Evolutionary conservation across 2,888 invertebrate species (phyloP).

Genomic region (Epinotia demarniana): DNA sequence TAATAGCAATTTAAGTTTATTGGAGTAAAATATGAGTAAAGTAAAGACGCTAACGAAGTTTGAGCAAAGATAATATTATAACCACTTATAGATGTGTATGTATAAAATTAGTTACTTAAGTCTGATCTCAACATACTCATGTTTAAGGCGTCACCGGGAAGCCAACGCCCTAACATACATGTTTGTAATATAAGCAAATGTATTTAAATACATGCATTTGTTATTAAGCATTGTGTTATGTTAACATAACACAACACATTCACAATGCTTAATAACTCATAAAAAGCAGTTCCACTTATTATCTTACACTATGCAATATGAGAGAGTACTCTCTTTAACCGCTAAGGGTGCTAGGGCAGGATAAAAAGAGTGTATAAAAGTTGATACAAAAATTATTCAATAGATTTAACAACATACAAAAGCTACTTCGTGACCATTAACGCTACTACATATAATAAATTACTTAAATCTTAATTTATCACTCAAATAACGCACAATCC

Average conservation of each 20-base stretch:
- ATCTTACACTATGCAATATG: slow-evolving; percentile 39
- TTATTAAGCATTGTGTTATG: too few species aligned
- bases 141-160: background rate
- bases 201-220: background rate
- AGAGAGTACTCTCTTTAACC: slow-evolving; percentile 49
- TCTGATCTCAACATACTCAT: background rate
- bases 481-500: slow-evolving; percentile 72
- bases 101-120: background rate
- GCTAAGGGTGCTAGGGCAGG: slow-evolving; percentile 83
- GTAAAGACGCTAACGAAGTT: background rate
- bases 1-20: background rate
- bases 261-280: slow-evolving; percentile 30
- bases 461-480: slow-evolving; percentile 75
- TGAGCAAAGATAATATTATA: slow-evolving; percentile 21
- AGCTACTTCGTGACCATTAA: slow-evolving; percentile 77
- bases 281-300: slow-evolving; percentile 38
- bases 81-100: background rate
- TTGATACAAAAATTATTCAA: slow-evolving; percentile 81
- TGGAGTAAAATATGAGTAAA: background rate
- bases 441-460: slow-evolving; percentile 67
- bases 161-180: background rate
- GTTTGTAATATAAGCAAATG: slow-evolving; percentile 4
- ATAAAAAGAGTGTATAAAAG: slow-evolving; percentile 84
- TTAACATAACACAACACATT: slow-evolving; percentile 7
- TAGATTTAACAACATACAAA: slow-evolving; percentile 84